Evolutionary conservation across 2,113 vertebrate species (phyloP).

Genomic region (Chloroceryle aenea): DNA sequence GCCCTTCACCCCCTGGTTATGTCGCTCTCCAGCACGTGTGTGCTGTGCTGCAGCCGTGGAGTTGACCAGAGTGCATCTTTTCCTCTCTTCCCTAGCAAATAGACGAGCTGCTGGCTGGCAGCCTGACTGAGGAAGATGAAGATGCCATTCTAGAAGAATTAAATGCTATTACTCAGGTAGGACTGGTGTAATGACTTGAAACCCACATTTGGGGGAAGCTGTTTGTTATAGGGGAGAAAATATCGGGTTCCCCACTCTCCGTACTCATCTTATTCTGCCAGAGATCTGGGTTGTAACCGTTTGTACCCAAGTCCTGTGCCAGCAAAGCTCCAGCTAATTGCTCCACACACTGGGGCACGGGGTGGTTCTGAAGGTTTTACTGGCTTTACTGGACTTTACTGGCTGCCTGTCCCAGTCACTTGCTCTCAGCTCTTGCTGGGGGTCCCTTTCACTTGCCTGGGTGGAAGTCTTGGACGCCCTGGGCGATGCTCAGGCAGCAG

Average conservation of each 20-base stretch:
- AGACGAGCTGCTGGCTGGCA: conserved; percentile 90
- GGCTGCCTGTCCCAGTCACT: background rate
- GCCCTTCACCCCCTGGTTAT: rapidly evolving
- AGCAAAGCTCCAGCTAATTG: background rate
- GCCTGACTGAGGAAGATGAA: conserved; percentile 89
- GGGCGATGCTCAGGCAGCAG: rapidly evolving
- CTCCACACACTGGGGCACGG: rapidly evolving
- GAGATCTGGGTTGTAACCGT: background rate
- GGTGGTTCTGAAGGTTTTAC: background rate
- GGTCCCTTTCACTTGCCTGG: background rate
- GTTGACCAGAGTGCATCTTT: background rate
- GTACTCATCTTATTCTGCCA: background rate
- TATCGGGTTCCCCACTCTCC: rapidly evolving
- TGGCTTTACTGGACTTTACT: too few relatives aligned
- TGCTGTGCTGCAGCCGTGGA: rapidly evolving
- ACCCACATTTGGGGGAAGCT: background rate
- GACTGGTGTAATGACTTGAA: background rate
- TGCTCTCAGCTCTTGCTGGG: background rate
- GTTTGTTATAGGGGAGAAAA: background rate
- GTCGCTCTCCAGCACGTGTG: rapidly evolving
- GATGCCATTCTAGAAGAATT: conserved; percentile 92
- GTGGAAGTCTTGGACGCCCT: too few relatives aligned
- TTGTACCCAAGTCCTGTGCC: background rate
- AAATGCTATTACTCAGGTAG: conserved; percentile 90
- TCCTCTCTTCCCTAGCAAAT: conserved; percentile 86